Evolutionary conservation across 2,113 vertebrate species (phyloP).

Genomic region (Muscicapa adusta): DNA sequence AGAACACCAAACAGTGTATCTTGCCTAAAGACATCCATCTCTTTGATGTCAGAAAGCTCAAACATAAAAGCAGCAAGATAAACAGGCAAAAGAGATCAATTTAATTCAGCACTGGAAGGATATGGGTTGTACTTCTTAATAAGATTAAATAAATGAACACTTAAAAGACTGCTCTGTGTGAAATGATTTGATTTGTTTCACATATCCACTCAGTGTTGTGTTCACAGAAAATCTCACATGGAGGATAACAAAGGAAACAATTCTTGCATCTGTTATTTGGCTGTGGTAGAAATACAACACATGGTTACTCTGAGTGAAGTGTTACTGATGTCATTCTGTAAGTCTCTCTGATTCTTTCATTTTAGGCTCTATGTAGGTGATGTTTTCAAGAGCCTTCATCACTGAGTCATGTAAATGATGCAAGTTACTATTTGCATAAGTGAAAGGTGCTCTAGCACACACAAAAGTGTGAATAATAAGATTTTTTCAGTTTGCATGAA

Average conservation of each 20-base stretch:
- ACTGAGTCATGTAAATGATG: not conserved
- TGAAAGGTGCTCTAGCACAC: not conserved
- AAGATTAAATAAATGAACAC: not conserved
- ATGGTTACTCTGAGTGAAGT: not conserved
- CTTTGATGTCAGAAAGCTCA: not conserved
- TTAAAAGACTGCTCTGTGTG: not conserved
- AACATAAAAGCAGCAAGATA: not conserved
- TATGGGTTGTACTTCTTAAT: not conserved
- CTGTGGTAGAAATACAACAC: not conserved
- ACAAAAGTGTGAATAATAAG: accelerated
- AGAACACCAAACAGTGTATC: accelerated
- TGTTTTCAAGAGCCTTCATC: not conserved
- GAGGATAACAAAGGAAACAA: not conserved
- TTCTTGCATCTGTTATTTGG: not conserved
- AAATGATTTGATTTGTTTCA: not conserved
- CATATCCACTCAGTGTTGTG: not conserved
- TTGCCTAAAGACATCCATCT: not conserved
- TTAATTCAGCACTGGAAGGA: not conserved
- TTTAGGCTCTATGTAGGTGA: not conserved
- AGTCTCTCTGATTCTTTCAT: not conserved
- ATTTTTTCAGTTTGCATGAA: not conserved
- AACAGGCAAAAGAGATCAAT: not conserved
- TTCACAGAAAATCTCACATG: not conserved
- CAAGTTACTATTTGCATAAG: not conserved
- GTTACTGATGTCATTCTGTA: not conserved